A percentile compares a stretch with the other conserved stretches of the same genome.
phyloP scores from a whole-genome alignment of 2,113 vertebrate species.

The Pseudopipra pipra region DNA sequence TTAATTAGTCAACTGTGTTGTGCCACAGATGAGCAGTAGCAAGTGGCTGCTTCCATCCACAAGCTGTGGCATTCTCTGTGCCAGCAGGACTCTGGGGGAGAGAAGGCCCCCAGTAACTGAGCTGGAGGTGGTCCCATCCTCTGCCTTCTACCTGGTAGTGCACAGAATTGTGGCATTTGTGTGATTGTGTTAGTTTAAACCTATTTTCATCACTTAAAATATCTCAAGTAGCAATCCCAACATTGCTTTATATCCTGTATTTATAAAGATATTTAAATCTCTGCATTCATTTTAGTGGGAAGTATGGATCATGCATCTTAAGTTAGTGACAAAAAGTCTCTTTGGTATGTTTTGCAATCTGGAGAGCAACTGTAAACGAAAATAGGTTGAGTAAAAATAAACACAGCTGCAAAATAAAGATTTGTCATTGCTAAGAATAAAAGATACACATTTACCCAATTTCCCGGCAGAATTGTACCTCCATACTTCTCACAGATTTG shows the following conservation, averaged over 20 bases:
- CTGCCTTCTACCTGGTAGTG: not conserved
- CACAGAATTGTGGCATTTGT: not conserved
- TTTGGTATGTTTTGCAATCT: not conserved
- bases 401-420: not conserved
- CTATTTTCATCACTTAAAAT: not conserved
- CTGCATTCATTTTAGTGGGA: not conserved
- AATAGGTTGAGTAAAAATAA: not conserved
- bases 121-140: not conserved
- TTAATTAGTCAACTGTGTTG: conserved; percentile 50
- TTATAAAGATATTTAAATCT: not conserved
- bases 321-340: not conserved
- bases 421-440: not conserved
- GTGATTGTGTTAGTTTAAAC: not conserved
- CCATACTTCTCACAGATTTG: not conserved
- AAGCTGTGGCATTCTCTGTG: conserved; percentile 34
- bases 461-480: not conserved
- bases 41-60: not conserved
- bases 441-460: not conserved
- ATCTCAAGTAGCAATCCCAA: not conserved
- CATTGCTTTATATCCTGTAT: not conserved
- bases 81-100: not conserved
- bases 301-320: not conserved
- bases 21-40: conserved; percentile 35
- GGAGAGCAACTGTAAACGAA: not conserved
- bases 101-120: not conserved